Percentiles rank a stretch among this genome's conserved stretches.
phyloP scores from a whole-genome alignment of 2,113 vertebrate species.

The Phasianus colchicus region DNA sequence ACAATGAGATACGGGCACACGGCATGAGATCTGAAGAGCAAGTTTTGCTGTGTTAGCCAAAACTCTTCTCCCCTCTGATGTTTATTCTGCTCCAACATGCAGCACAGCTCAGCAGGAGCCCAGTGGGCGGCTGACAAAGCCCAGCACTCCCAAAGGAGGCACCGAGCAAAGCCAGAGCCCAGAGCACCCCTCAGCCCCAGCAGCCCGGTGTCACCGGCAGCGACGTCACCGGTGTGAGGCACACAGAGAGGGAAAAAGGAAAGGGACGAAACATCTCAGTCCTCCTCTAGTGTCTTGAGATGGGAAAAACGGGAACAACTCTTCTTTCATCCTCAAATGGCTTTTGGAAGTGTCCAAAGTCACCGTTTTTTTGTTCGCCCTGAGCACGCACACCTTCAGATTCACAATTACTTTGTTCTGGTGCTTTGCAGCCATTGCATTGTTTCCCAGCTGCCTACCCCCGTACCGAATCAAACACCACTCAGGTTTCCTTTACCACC shows the following conservation, averaged over 20 bases:
- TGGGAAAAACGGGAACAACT: not conserved
- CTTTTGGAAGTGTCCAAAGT: not conserved
- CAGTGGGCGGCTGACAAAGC: not conserved
- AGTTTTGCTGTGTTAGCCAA: not conserved
- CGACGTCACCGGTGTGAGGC: fast-evolving
- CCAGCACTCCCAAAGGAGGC: fast-evolving
- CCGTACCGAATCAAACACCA: not conserved
- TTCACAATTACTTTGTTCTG: not conserved
- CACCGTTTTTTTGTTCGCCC: not conserved
- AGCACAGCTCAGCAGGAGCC: not conserved
- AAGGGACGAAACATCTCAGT: not conserved
- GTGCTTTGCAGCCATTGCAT: not conserved
- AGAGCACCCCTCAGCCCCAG: not conserved
- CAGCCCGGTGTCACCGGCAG: fast-evolving
- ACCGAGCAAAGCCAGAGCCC: not conserved
- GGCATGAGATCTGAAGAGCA: not conserved
- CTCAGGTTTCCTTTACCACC: not conserved
- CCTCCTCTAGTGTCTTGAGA: fast-evolving
- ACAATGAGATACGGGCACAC: fast-evolving
- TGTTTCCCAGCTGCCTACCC: not conserved
- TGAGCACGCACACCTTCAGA: fast-evolving
- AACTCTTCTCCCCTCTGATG: not conserved
- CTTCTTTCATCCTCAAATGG: not conserved
- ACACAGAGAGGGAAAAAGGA: not conserved
- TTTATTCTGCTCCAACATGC: not conserved